Percentiles rank a stretch among this genome's conserved stretches.
Evolutionary conservation across 2,113 vertebrate species (phyloP).

Genomic region (Anolis sagrei): DNA sequence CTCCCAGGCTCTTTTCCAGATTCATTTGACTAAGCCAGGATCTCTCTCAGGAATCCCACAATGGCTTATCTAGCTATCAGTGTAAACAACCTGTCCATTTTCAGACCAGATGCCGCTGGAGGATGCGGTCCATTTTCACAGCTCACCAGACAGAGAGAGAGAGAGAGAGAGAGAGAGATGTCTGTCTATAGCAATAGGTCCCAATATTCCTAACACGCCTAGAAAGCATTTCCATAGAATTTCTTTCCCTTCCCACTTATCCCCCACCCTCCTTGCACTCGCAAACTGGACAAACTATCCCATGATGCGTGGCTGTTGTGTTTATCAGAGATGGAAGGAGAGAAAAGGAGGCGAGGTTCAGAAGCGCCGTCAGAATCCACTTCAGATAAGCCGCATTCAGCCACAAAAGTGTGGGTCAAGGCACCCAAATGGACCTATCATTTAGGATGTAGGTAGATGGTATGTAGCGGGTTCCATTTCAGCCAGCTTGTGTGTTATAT

Average conservation of each 20-base stretch:
- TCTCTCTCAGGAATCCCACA: conserved; percentile 34
- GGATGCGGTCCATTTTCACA: conserved; percentile 21
- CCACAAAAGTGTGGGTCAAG: neutral
- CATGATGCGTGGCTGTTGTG: neutral
- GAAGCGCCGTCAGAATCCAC: neutral
- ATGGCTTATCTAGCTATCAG: conserved; percentile 49
- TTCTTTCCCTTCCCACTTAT: neutral
- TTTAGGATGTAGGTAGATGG: neutral
- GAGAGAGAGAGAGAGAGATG: too few species aligned
- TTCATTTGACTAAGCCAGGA: conserved; percentile 21
- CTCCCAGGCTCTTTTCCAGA: conserved; percentile 35
- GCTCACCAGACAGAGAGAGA: neutral
- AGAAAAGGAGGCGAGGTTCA: neutral
- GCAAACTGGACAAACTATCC: too few species aligned
- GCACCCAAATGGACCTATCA: neutral
- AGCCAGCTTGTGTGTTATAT: neutral
- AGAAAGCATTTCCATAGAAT: too few species aligned
- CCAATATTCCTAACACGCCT: too few species aligned
- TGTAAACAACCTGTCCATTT: conserved; percentile 51
- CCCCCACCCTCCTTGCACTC: too few species aligned
- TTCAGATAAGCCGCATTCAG: neutral
- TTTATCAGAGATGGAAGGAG: neutral
- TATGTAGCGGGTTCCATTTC: neutral
- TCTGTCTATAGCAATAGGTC: neutral
- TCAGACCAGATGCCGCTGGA: conserved; percentile 30